Conservation (phyloP, 2,888 invertebrate genomes). For the Drosophila sordidula region DNA sequence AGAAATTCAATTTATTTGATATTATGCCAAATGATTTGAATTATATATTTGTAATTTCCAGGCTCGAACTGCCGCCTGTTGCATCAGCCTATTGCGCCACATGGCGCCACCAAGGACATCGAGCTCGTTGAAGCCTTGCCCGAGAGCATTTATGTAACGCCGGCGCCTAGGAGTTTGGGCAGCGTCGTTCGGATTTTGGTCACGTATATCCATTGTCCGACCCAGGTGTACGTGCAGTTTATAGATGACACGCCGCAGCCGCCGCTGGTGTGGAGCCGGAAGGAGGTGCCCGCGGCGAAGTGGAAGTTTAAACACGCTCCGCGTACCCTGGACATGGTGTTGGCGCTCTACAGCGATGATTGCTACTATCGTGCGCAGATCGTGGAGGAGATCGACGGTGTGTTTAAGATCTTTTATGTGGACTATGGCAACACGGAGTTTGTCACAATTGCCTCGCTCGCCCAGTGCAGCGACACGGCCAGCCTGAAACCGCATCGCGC, state of each 20-base stretch:
- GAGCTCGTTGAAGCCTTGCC: constrained; percentile 61
- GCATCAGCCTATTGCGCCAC: constrained; percentile 70
- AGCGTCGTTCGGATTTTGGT: constrained; percentile 62
- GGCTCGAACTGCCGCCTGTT: constrained; percentile 70
- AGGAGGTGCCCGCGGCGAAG: constrained; percentile 65
- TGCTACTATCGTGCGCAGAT: constrained; percentile 83
- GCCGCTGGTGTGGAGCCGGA: constrained; percentile 75
- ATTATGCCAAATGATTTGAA: not conserved
- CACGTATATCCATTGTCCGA: constrained; percentile 74
- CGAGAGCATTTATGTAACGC: constrained; percentile 44
- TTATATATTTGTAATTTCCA: constrained; percentile 1
- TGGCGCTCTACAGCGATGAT: constrained; percentile 76
- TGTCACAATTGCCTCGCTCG: constrained; percentile 65
- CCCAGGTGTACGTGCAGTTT: constrained; percentile 76
- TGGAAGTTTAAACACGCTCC: constrained; percentile 59
- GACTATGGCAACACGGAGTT: constrained; percentile 83
- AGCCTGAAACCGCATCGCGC: constrained; percentile 78
- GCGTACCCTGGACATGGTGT: constrained; percentile 75
- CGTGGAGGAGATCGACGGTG: constrained; percentile 66
- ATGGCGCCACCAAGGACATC: constrained; percentile 83
- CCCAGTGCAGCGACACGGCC: constrained; percentile 65
- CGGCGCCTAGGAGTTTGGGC: constrained; percentile 28
- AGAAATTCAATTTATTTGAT: not conserved
- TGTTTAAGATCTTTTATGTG: constrained; percentile 80
- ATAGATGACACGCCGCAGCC: constrained; percentile 46